Base-by-base conservation (phyloP, 2,888 invertebrate genomes). In the Ormyrus thymus region DNA sequence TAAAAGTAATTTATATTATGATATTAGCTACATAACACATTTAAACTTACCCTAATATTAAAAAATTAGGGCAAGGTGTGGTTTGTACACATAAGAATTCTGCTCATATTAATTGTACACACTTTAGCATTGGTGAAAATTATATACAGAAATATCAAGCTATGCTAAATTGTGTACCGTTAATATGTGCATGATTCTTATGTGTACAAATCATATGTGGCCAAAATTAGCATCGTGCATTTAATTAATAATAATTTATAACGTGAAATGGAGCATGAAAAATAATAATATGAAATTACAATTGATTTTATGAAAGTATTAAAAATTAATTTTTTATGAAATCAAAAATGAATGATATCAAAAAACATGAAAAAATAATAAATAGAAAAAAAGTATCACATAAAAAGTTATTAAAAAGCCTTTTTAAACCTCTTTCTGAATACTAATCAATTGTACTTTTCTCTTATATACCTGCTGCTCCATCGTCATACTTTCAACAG, bases 401-500 rank as follows among this genome's bases (percentile, higher is more conserved):
- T 11, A 69, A 15, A 69, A 69, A 69, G n/a, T 55, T 51, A 62
- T 66, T 53, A 59, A 61, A 64, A 74, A 58, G 56, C 50, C 65
- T 74, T 74, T 58, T 58, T 50, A 65, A 29, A 71, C 13, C 29
- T 53, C 15, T 75, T 68, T 68, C 9, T n/a, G 61, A 45, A 9
- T 11, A 69, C 69, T 65, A 69, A 75, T 74, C 62, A 74, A 56
- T 64, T 72, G 53, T 53, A 70, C 48, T 59, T 66, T 70, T 70
- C 46, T 64, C 48, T 53, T 64, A 83, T 84, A 82, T 86, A 86
- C 85, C 84, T 86, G 85, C 76, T 84, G 84, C 64, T 87, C 86
- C 87, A 87, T 87, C 81, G 80, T 83, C 83, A 83, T 79, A 82
- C 83, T 83, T 81, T 84, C 81, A 83, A 83, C 82, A 82, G 77